Percentiles rank a stretch among this genome's conserved stretches.
phyloP scores from a whole-genome alignment of 2,113 vertebrate species.

The Spheniscus mendiculus region DNA sequence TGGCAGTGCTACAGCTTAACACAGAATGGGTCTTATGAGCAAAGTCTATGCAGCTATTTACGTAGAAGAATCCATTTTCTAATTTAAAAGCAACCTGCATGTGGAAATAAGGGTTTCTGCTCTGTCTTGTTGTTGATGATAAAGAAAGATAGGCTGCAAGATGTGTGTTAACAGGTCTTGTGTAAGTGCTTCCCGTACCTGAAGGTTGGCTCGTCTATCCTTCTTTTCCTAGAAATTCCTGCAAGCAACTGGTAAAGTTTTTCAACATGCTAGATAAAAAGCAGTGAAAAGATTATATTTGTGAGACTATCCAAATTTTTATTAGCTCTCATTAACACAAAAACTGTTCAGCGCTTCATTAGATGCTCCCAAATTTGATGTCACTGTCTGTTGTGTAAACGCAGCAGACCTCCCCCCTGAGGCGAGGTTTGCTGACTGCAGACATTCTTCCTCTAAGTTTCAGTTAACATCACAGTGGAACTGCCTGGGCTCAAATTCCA shows the following conservation, averaged over 20 bases:
- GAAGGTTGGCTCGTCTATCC: background rate
- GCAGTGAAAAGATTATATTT: background rate
- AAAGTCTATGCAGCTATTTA: background rate
- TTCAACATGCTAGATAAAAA: background rate
- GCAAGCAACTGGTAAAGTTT: background rate
- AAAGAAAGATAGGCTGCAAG: background rate
- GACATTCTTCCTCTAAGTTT: background rate
- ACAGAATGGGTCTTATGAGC: background rate
- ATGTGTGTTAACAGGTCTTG: background rate
- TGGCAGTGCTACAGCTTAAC: background rate
- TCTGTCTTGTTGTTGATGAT: background rate
- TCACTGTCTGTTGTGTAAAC: background rate
- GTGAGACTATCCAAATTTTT: background rate
- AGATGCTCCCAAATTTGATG: background rate
- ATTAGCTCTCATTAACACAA: background rate
- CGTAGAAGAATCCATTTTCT: background rate
- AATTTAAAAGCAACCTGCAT: background rate
- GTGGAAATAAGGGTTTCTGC: background rate
- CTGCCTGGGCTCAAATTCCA: background rate
- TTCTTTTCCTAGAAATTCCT: background rate
- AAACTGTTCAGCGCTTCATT: background rate
- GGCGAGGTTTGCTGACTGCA: background rate
- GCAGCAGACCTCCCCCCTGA: background rate
- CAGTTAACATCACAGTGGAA: background rate
- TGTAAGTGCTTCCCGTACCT: accelerated